Evolutionary conservation across 2,113 vertebrate genomes (phyloP).

Genomic region (Microtus richardsoni): DNA sequence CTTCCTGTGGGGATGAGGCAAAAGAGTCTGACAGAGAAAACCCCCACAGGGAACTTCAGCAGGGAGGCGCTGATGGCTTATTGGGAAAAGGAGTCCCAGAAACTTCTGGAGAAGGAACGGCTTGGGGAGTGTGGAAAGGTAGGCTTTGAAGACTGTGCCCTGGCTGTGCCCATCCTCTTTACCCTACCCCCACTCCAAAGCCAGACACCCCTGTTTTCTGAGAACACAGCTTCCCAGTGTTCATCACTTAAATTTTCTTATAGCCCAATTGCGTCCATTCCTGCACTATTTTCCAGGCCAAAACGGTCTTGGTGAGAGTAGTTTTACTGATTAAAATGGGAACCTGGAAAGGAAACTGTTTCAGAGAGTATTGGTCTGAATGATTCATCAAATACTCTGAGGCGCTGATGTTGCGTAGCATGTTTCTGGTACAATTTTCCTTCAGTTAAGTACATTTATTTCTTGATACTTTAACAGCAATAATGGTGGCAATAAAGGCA

Average conservation of each 20-base stretch:
- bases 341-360: slow-evolving; percentile 13
- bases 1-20: slow-evolving; percentile 96
- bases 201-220: background rate
- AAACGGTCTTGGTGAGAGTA: background rate
- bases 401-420: background rate
- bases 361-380: slow-evolving; percentile 11
- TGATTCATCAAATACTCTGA: slow-evolving; percentile 20
- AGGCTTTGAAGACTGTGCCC: slow-evolving; percentile 51
- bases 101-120: slow-evolving; percentile 94
- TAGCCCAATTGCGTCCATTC: background rate
- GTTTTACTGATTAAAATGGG: background rate
- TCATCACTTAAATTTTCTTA: background rate
- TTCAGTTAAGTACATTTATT: slow-evolving; percentile 6
- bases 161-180: background rate
- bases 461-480: background rate
- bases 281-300: background rate
- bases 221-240: background rate
- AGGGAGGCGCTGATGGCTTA: slow-evolving; percentile 96
- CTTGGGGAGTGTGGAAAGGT: slow-evolving; percentile 87
- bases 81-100: slow-evolving; percentile 97
- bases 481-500: background rate
- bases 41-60: slow-evolving; percentile 96
- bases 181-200: background rate
- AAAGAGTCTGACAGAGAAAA: slow-evolving; percentile 96
- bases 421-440: background rate